Base-by-base conservation (phyloP, 2,113 vertebrate genomes). In the Vanacampus margaritifer region DNA sequence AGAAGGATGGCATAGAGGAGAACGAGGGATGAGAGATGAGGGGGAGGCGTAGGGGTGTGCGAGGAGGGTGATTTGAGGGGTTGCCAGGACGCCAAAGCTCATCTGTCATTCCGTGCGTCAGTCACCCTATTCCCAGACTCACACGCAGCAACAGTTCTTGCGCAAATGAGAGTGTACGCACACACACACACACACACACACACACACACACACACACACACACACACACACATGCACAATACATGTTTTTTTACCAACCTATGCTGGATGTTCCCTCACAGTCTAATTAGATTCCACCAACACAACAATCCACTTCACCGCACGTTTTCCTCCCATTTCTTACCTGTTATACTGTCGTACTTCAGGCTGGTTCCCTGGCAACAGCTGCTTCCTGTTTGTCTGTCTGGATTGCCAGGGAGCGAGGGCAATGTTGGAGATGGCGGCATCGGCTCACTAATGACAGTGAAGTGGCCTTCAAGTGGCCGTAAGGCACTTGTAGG, bases 371-470 rank as follows among this genome's bases (percentile, higher is more conserved):
- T 90, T 89, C 89, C 89, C 76, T 91, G 86, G 90, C 83, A 91
- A 92, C 90, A 89, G 87, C 89, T 89, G 91, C 86, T 90, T 92
- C 91, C 90, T 91, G 89, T 89, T 90, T 91, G 88, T 88, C 87
- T 84, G 79, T 79, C 82, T 76, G 72, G 59, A 73, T 88, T 90
- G 80, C 84, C 73, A 86, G 69, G 63, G 80, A 79, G 70, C 79
- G 72, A 64, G 75, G 58, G 56, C 41, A 66, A 28, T 65, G 80
- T 75, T 46, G 14, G 2, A 23, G 26, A 64, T 24, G 26, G 65
- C 56, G 16, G 53, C 6, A 39, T 46, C 13, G 6, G 72, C 45
- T 80, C 59, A 12, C 54, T 73, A 59, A 73, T 67, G 45, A 78
- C 59, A 64, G 56, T 66, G 58, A 74, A 73, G 75, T 61, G 64